These are phyloP conservation scores for Pemphredon lugubris DNA, from an alignment of 2,888 invertebrate species.

Conservation along the genomic window DNA sequence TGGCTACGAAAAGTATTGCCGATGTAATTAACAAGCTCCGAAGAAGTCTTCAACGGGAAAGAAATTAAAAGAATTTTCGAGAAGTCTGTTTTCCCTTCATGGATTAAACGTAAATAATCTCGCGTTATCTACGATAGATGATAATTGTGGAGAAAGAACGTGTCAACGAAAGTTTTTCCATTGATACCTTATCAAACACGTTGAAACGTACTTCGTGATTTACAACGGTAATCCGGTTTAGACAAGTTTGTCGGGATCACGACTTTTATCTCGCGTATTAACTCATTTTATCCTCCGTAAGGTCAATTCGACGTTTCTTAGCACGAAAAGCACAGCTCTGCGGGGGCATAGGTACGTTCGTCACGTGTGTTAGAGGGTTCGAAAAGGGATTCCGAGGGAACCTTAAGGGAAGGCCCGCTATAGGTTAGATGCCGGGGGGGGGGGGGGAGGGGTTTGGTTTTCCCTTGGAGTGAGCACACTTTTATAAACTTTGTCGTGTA, in stretches of 20 bases:
- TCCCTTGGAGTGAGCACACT: constrained; percentile 70
- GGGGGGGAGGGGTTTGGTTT: constrained; percentile 8
- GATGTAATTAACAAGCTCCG: too few species aligned
- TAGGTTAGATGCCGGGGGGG: constrained; percentile 62
- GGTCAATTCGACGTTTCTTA: constrained; percentile 28
- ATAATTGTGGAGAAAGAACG: not conserved
- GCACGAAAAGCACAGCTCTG: constrained; percentile 20
- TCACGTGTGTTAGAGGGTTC: constrained; percentile 69
- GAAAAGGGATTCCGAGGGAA: constrained; percentile 56
- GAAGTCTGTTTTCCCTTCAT: constrained; percentile 17
- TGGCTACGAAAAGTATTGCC: too few species aligned
- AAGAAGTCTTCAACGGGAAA: too few species aligned
- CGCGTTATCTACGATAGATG: constrained; percentile 6
- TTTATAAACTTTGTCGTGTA: constrained; percentile 79
- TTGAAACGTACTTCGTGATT: not conserved
- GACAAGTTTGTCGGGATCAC: constrained; percentile 5
- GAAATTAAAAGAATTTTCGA: too few species aligned
- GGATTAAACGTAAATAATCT: too few species aligned
- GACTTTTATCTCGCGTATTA: constrained; percentile 26
- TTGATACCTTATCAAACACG: not conserved
- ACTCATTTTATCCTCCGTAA: constrained; percentile 14
- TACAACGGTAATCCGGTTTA: constrained; percentile 13
- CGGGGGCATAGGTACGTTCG: constrained; percentile 66
- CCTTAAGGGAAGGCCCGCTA: constrained; percentile 60
- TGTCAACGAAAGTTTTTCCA: not conserved